Percentiles rank a stretch among this genome's conserved stretches.
Conservation (phyloP, 1,140 invertebrate genomes). For the Myzus persicae region DNA sequence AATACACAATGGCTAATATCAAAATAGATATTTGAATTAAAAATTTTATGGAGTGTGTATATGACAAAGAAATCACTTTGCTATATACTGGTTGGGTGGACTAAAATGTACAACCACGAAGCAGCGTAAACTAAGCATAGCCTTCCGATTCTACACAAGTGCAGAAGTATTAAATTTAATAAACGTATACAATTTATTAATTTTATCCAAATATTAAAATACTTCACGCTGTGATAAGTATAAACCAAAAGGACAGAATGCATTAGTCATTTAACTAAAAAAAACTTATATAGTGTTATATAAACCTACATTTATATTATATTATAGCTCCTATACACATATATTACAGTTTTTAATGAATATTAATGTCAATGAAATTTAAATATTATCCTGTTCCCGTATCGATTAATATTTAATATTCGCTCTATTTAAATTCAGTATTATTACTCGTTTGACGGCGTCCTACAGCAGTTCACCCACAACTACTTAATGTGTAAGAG, state of each 20-base stretch:
- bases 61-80: not conserved
- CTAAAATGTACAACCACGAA: not conserved
- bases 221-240: not conserved
- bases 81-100: not conserved
- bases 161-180: no score
- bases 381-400: not conserved
- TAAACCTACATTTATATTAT: not conserved
- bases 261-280: not conserved
- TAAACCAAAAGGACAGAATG: not conserved
- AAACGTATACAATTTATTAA: not conserved
- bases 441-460: not conserved
- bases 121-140: not conserved
- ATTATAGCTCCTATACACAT: not conserved
- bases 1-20: not conserved
- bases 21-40: not conserved
- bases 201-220: not conserved
- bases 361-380: not conserved
- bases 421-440: not conserved
- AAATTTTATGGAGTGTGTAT: not conserved
- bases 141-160: not conserved
- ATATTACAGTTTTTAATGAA: not conserved
- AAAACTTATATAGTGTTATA: no score
- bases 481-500: not conserved
- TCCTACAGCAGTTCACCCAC: not conserved
- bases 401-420: not conserved